These are phyloP conservation scores for Cryptoblepharus egeriae DNA, from an alignment of 2,797 vertebrate genomes.

Conservation along the genomic window DNA sequence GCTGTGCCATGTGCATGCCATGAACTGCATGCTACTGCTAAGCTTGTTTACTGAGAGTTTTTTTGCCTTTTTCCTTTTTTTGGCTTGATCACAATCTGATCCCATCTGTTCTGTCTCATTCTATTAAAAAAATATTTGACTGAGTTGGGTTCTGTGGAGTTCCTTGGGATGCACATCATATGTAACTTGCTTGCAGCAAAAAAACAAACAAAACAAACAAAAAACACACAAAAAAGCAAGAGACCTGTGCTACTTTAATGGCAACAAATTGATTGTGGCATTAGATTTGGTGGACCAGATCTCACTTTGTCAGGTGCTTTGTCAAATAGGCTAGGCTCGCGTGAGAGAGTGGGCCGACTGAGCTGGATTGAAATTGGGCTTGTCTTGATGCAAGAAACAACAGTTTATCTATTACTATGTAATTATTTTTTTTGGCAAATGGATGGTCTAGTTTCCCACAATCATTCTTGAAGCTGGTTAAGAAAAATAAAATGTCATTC, in stretches of 20 bases:
- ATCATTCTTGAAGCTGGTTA: too few species aligned
- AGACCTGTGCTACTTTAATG: neutral
- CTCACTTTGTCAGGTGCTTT: neutral
- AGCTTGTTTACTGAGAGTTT: neutral
- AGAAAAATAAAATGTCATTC: too few species aligned
- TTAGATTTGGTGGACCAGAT: neutral
- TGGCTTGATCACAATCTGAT: too few species aligned
- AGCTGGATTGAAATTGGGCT: neutral
- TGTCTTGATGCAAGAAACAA: neutral
- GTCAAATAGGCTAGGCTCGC: neutral
- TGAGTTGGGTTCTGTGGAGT: neutral
- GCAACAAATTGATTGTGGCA: neutral
- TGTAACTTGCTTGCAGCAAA: neutral
- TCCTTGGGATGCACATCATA: too few species aligned
- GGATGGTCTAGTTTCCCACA: too few species aligned
- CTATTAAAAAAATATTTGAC: neutral
- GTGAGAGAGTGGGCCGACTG: neutral
- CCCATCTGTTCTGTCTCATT: neutral
- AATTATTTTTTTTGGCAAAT: too few species aligned
- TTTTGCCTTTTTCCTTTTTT: too few species aligned
- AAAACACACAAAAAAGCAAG: neutral
- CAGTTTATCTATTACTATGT: neutral
- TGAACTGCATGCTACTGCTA: neutral
- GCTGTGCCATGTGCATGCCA: too few species aligned
- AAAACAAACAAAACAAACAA: too few species aligned